Percentiles rank a stretch among this genome's conserved stretches.
phyloP scores from a whole-genome alignment of 2,797 vertebrate genomes.

The Phylloscopus collybita region DNA sequence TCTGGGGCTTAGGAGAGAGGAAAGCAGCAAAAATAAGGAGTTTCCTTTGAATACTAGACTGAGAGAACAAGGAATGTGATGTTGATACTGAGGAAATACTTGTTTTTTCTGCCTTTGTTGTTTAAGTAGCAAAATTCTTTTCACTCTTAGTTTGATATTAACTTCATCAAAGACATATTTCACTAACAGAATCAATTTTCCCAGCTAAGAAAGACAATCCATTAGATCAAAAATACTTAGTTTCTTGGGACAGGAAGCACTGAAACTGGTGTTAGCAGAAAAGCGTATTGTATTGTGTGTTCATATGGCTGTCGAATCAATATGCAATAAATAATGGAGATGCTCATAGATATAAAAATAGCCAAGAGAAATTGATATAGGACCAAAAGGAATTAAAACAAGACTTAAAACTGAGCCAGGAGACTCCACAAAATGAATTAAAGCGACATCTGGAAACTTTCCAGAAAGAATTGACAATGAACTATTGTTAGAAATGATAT shows the following conservation, averaged over 20 bases:
- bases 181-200: constrained; percentile 33
- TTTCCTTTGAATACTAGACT: not conserved
- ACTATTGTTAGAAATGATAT: not conserved
- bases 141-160: not conserved
- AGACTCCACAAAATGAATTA: constrained; percentile 47
- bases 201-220: not conserved
- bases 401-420: constrained; percentile 15
- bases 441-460: constrained; percentile 30
- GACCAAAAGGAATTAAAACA: constrained; percentile 47
- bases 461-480: not conserved
- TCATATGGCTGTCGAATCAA: constrained; percentile 9
- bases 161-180: not conserved
- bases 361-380: constrained; percentile 14
- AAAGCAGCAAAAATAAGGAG: not conserved
- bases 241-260: constrained; percentile 7
- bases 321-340: constrained; percentile 60
- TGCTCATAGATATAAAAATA: constrained; percentile 40
- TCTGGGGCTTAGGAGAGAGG: not conserved
- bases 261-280: not conserved
- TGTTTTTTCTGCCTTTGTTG: not conserved
- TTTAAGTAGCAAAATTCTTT: not conserved
- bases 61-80: not conserved
- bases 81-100: not conserved
- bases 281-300: constrained; percentile 14
- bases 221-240: constrained; percentile 2